phyloP scores from a whole-genome alignment of 2,888 invertebrate species.

The Protophormia terraenovae region DNA sequence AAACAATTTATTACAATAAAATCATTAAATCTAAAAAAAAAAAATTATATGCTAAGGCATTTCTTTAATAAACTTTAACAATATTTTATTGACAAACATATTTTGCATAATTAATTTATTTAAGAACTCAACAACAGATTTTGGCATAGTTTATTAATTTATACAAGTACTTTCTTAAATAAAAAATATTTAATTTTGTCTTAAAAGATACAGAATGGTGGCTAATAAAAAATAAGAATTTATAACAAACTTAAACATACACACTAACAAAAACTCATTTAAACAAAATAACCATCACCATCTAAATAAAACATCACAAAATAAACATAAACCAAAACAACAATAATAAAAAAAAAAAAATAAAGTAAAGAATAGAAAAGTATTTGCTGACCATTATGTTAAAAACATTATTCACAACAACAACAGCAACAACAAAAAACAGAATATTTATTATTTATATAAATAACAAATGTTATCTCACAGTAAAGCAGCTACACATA shows the following conservation, averaged over 20 bases:
- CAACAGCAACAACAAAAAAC: background rate
- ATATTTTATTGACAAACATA: background rate
- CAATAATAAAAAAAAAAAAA: too few species aligned
- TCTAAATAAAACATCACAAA: background rate
- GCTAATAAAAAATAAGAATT: constrained; percentile 7
- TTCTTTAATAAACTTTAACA: background rate
- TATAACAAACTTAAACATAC: background rate
- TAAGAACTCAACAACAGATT: background rate
- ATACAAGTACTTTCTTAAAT: background rate
- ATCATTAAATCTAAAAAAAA: background rate
- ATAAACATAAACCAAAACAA: background rate
- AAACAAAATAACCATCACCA: background rate
- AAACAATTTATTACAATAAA: too few species aligned
- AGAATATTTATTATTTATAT: constrained; percentile 8
- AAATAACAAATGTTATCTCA: constrained; percentile 53
- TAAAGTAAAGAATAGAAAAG: background rate
- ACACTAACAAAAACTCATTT: background rate
- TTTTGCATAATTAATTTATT: background rate
- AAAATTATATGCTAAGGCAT: too few species aligned
- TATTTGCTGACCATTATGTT: constrained; percentile 28
- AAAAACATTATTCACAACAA: background rate
- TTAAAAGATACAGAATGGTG: background rate
- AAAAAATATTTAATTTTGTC: background rate
- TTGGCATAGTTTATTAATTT: background rate
- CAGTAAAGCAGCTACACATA: background rate